A percentile compares a stretch with the other conserved stretches of the same genome.
Conservation (phyloP, 2,797 vertebrate genomes). For the Tragopan temminckii region DNA sequence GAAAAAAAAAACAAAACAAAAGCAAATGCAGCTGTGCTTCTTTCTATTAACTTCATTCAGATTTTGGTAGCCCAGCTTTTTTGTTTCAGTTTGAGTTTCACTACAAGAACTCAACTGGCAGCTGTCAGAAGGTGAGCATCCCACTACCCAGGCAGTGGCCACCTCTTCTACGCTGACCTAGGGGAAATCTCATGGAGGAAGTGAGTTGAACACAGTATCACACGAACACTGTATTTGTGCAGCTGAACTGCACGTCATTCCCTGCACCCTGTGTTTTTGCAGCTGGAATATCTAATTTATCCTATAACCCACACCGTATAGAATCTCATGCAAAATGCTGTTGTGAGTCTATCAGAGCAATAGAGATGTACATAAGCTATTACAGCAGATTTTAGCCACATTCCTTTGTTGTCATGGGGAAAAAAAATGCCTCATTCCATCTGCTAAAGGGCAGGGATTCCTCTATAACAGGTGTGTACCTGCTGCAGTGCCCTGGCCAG, state of each 20-base stretch:
- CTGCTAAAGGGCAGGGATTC: neutral
- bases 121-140: neutral
- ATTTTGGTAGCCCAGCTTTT: neutral
- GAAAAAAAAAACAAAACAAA: neutral
- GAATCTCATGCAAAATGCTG: neutral
- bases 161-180: conserved; percentile 1
- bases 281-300: conserved; percentile 61
- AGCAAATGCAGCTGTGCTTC: neutral
- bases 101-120: neutral
- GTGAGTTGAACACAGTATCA: neutral
- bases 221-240: conserved; percentile 42
- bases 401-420: rapidly evolving
- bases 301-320: neutral
- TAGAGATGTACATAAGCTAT: rapidly evolving
- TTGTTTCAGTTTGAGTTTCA: neutral
- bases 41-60: neutral
- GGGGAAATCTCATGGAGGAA: neutral
- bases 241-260: conserved; percentile 47
- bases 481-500: rapidly evolving
- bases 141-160: neutral
- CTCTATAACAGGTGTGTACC: rapidly evolving
- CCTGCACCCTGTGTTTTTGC: conserved; percentile 53
- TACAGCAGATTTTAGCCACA: neutral
- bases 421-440: neutral
- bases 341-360: neutral